phyloP scores from a whole-genome alignment of 2,888 invertebrate species.

The Campoplex capitator region DNA sequence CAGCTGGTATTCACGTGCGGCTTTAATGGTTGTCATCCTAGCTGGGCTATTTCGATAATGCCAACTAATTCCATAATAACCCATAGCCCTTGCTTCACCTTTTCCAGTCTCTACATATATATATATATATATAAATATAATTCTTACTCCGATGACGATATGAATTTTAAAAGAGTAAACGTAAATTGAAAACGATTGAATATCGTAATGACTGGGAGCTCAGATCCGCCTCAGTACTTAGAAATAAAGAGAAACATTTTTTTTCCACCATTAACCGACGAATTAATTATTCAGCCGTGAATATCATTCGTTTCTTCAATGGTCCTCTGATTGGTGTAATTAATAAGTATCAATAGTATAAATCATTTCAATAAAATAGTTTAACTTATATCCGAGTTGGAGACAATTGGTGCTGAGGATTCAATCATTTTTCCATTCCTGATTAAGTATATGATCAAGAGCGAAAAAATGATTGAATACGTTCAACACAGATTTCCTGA shows the following conservation, averaged over 20 bases:
- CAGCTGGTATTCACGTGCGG: conserved; percentile 75
- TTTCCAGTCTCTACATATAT: neutral
- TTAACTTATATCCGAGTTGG: neutral
- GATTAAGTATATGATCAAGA: too few species aligned
- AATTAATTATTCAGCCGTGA: neutral
- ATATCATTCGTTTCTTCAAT: neutral
- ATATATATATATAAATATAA: neutral
- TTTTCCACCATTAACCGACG: neutral
- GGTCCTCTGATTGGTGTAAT: neutral
- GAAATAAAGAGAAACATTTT: neutral
- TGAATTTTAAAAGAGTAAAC: conserved; percentile 27
- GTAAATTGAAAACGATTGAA: conserved; percentile 68
- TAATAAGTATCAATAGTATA: neutral
- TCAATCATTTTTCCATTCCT: neutral
- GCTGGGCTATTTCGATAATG: conserved; percentile 77
- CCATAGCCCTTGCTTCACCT: conserved; percentile 11
- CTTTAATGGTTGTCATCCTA: conserved; percentile 78
- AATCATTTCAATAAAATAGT: neutral
- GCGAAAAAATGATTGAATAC: neutral
- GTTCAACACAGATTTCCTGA: neutral
- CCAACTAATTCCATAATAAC: conserved; percentile 74
- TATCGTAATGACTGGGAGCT: conserved; percentile 13
- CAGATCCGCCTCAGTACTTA: neutral
- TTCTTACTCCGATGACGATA: conserved; percentile 22
- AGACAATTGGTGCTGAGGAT: neutral